Conservation (phyloP, 1,140 invertebrate species). For the Drosophila virilis region DNA sequence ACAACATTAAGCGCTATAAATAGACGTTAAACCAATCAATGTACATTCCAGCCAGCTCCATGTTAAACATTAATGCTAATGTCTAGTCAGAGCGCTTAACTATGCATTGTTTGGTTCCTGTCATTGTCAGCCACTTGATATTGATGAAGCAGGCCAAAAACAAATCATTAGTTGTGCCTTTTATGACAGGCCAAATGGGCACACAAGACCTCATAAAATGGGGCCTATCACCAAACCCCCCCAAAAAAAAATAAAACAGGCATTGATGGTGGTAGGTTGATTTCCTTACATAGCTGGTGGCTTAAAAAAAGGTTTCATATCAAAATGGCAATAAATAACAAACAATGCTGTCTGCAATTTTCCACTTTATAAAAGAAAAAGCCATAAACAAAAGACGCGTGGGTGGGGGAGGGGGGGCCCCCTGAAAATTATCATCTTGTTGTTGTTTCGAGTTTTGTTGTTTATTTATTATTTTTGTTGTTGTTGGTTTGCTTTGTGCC, state of each 20-base stretch:
- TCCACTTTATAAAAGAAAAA: constrained; percentile 79
- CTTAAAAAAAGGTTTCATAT: constrained; percentile 71
- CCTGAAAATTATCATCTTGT: constrained; percentile 78
- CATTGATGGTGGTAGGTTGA: constrained; percentile 6
- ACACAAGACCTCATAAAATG: constrained; percentile 2
- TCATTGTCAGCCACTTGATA: constrained; percentile 65
- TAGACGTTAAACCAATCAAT: constrained; percentile 24
- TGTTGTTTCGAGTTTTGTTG: constrained; percentile 48
- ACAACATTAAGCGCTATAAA: constrained; percentile 7
- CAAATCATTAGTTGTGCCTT: constrained; percentile 56
- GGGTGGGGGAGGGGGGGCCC: constrained; percentile 37
- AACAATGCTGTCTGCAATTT: constrained; percentile 81
- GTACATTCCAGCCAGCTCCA: constrained; percentile 18
- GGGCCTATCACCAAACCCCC: neutral
- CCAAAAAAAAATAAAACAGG: constrained; percentile 14
- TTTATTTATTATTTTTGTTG: constrained; percentile 28
- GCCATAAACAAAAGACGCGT: constrained; percentile 68
- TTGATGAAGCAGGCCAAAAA: constrained; percentile 48
- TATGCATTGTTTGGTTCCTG: constrained; percentile 22
- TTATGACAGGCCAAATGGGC: constrained; percentile 57
- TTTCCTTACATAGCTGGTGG: constrained; percentile 24
- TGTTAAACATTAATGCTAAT: constrained; percentile 50
- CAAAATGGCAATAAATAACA: constrained; percentile 82
- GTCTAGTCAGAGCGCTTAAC: constrained; percentile 13
- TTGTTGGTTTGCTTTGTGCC: constrained; percentile 21